Evolutionary conservation across 2,113 vertebrate species (phyloP), one percentile per base, ranked within the genome.

Genomic region (Semnornis frantzii): DNA sequence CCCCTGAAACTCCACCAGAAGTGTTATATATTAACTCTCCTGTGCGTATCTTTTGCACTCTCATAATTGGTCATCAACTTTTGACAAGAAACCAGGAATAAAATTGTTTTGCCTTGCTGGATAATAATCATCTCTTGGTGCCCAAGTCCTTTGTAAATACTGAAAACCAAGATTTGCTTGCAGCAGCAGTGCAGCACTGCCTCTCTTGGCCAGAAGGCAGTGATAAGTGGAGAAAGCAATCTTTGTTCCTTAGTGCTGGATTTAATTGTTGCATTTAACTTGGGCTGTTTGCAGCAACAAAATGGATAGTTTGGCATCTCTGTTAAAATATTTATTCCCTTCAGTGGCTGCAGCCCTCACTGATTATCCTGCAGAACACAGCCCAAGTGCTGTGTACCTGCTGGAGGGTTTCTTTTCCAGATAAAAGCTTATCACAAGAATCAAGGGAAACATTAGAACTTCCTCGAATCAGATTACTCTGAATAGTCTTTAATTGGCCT

Each of bases 401-500:
- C 48, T 73, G 37, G 37, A 60, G 66, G 62, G 66, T 80, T 89
- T 85, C 66, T 71, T 91, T 93, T 83, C 84, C 77, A 91, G 37
- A 54, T 82, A 89, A 96, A 94, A 59, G 54, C 69, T 94, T 93
- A 88, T 83, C 83, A 82, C 75, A 89, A 72, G 74, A 92, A 95
- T 89, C 75, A 74, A 88, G 87, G 75, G 77, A 95, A 94, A 72
- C 79, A 69, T 74, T 94, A 89, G 90, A 69, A 46, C 78, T 62
- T 68, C 33, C 71, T 96, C 77, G 83, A 76, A 94, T 93, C 92
- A 84, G 70, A 68, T 94, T 89, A 91, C 73, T 79, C 68, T 58
- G 72, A 87, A 93, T 77, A 92, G 62, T 66, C 78, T 50, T 79
- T 91, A 96, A 96, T 92, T 88, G 72, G 25, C 58, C 94, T 94